These are phyloP conservation scores for Dendronephthya gigantea DNA, from an alignment of 64 coral and sea anemone genomes.

Conservation along the genomic window DNA sequence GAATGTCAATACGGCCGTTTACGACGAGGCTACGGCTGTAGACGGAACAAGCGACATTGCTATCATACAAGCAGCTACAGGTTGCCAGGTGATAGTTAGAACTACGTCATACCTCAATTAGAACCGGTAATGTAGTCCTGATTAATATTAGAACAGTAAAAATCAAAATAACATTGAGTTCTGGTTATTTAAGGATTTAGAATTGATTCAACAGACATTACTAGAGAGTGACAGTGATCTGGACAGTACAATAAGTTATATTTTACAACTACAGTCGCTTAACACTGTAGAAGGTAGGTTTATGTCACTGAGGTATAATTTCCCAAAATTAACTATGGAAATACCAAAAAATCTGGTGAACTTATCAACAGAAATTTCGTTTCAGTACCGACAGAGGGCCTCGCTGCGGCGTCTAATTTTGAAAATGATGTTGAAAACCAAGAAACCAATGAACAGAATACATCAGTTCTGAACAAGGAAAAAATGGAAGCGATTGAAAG, in stretches of 20 bases:
- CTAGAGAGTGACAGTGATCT: slow-evolving; percentile 59
- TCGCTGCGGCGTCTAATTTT: too few relatives aligned
- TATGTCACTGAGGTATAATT: too few relatives aligned
- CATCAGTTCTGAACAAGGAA: too few relatives aligned
- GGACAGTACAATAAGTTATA: slow-evolving; percentile 54
- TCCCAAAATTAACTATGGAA: too few relatives aligned
- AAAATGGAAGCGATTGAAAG: too few relatives aligned
- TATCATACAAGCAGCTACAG: not conserved
- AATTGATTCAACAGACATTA: slow-evolving; percentile 44
- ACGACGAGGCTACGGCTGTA: not conserved
- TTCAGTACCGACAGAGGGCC: too few relatives aligned
- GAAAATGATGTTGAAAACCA: too few relatives aligned
- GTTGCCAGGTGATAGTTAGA: not conserved
- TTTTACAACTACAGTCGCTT: slow-evolving; percentile 66
- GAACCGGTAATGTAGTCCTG: not conserved
- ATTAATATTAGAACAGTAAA: not conserved
- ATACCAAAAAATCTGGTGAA: too few relatives aligned
- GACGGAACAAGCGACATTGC: not conserved
- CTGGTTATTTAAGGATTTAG: slow-evolving; percentile 47
- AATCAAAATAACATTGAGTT: not conserved
- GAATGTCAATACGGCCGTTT: not conserved
- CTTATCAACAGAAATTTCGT: not conserved
- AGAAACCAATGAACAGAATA: too few relatives aligned
- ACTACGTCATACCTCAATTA: too few relatives aligned
- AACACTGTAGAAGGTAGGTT: slow-evolving; percentile 24